Evolutionary conservation across 2,797 vertebrate genomes (phyloP).

Genomic region (Antennarius maculatus): DNA sequence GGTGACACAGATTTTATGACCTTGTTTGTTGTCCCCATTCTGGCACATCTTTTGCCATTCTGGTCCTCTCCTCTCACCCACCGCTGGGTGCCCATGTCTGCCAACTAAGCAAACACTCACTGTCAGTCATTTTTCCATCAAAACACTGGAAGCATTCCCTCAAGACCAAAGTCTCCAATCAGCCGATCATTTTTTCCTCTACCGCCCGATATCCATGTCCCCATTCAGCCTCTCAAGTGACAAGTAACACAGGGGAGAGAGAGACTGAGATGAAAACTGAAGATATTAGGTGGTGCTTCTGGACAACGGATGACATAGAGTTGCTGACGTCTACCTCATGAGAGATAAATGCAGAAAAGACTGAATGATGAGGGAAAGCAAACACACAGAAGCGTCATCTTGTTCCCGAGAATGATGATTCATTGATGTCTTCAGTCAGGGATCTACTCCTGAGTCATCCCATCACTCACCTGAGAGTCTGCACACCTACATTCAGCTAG

Average conservation of each 20-base stretch:
- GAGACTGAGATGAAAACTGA: slow-evolving; percentile 30
- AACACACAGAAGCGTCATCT: slow-evolving; percentile 6
- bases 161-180: slow-evolving; percentile 54
- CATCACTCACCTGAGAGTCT: slow-evolving; percentile 26
- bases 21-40: slow-evolving; percentile 63
- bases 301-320: slow-evolving; percentile 49
- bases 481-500: slow-evolving; percentile 19
- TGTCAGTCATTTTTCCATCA: slow-evolving; percentile 71
- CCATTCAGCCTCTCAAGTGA: slow-evolving; percentile 54
- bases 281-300: slow-evolving; percentile 44
- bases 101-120: slow-evolving; percentile 64
- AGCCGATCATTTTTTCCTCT: slow-evolving; percentile 46
- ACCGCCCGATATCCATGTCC: slow-evolving; percentile 44
- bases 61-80: slow-evolving; percentile 49
- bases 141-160: slow-evolving; percentile 51
- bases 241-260: slow-evolving; percentile 26
- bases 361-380: slow-evolving; percentile 20
- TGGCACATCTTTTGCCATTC: slow-evolving; percentile 57
- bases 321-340: slow-evolving; percentile 37
- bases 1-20: slow-evolving; percentile 68
- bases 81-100: slow-evolving; percentile 65
- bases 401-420: slow-evolving; percentile 45
- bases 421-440: slow-evolving; percentile 39
- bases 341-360: slow-evolving; percentile 29
- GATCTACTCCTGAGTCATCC: slow-evolving; percentile 33